phyloP scores from a whole-genome alignment of 30 jellyfish, hydroid and myxozoan species.

The Aurelia aurita complex sp. Pacific region DNA sequence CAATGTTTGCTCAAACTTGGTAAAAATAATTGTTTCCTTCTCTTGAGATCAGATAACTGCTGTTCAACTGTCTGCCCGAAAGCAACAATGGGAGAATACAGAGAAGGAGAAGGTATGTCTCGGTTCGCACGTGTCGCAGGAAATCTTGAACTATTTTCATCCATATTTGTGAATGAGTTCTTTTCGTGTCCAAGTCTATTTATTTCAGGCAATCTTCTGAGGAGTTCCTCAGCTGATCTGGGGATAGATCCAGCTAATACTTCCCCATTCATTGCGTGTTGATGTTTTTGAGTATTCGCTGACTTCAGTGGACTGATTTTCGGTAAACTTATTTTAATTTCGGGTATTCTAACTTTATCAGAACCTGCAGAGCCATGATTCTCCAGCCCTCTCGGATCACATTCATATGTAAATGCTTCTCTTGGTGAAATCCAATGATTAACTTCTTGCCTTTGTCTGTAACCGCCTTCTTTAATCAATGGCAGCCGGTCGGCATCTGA shows the following conservation, averaged over 20 bases:
- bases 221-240: neutral
- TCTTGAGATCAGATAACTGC: neutral
- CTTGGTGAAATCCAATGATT: no score
- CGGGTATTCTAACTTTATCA: no score
- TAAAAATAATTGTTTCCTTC: conserved; percentile 1
- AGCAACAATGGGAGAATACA: no score
- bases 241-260: neutral
- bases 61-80: no score
- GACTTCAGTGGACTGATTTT: no score
- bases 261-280: neutral
- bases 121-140: conserved; percentile 8
- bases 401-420: no score
- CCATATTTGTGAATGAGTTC: neutral
- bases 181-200: neutral
- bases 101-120: neutral
- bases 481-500: conserved; percentile 19
- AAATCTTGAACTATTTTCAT: neutral
- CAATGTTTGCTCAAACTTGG: conserved; percentile 34
- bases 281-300: no score
- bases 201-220: conserved; percentile 18
- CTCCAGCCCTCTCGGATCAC: no score
- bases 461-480: neutral
- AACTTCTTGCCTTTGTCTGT: neutral
- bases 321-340: no score
- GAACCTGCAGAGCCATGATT: no score